Evolutionary conservation across 23 tunicate species (phyloP), one percentile per base, ranked within the genome.

Genomic region (Diplosoma virens): DNA sequence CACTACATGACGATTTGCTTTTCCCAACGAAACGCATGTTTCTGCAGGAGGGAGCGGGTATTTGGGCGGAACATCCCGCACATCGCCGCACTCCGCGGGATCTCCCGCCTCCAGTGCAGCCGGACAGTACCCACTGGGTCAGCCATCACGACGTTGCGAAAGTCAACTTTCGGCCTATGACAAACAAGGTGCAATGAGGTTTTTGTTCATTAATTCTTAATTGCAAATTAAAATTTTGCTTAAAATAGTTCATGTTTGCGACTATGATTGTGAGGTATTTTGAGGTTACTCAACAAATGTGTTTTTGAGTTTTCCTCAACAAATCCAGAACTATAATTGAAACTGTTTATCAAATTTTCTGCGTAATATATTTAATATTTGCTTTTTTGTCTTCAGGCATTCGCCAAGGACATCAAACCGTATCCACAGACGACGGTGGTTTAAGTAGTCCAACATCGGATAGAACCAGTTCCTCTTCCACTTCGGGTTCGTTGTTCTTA

Each of bases 401-500:
- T 6, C 58, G 25, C 24, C 75, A 46, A 35, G 58, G 37, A 11
- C 81, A 83, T 65, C 76, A 64, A 5, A 20, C 16, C 21, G 2
- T 33, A 7, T 83, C 75, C 0, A 72, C 84, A 1, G 96, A 86
- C 29, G 88, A 82, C 58, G 85, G 76, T 27, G 86, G 88, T 2
- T 37, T 89, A 30, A 79, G 81, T 35, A 64, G 72, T 33, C 84
- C 96, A 24, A 35, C 77, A 1, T 89, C 96, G 21, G 85, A 72
- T 31, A 46, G 85, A 52, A 89, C 96, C 1, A 89, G 96, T 50
- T 78, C 96, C 17, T 89, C 96, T 2, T 89, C 96, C 20, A 73
- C 77, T 69, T 83, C 96, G 71, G 95, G 95, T 73, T 23, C 16
- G 17, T 41, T 41, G 50, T 41, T 9, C 50, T 9, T 7, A 41